Conservation (phyloP, 2,113 vertebrate genomes). For the Alaudala cheleensis region DNA sequence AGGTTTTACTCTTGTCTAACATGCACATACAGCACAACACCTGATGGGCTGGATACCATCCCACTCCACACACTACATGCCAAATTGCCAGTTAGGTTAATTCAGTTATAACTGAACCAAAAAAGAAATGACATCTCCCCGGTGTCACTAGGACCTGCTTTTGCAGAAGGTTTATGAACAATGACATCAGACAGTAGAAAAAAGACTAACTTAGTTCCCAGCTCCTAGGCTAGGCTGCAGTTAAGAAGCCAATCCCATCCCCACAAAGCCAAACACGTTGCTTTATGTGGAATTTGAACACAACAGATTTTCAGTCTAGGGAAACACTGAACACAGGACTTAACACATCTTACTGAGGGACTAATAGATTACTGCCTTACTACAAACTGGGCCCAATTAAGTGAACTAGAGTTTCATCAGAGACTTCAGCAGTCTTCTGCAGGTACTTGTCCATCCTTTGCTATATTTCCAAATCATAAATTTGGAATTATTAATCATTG, state of each 20-base stretch:
- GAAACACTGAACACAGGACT: not conserved
- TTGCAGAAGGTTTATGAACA: not conserved
- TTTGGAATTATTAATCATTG: not conserved
- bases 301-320: not conserved
- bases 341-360: accelerated
- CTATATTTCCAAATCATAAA: not conserved
- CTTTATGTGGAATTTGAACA: not conserved
- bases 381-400: not conserved
- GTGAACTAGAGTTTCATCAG: not conserved
- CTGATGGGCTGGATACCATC: not conserved
- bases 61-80: not conserved
- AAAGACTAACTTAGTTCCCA: not conserved
- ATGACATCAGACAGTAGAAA: not conserved
- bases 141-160: not conserved
- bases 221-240: not conserved
- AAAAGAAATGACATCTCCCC: not conserved
- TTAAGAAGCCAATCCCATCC: not conserved
- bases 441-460: not conserved
- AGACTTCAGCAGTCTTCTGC: not conserved
- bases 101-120: not conserved
- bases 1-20: not conserved
- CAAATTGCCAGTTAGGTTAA: not conserved
- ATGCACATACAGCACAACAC: not conserved
- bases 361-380: not conserved
- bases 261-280: not conserved